Conservation (phyloP, 2,888 invertebrate genomes). For the Dioctria linearis region DNA sequence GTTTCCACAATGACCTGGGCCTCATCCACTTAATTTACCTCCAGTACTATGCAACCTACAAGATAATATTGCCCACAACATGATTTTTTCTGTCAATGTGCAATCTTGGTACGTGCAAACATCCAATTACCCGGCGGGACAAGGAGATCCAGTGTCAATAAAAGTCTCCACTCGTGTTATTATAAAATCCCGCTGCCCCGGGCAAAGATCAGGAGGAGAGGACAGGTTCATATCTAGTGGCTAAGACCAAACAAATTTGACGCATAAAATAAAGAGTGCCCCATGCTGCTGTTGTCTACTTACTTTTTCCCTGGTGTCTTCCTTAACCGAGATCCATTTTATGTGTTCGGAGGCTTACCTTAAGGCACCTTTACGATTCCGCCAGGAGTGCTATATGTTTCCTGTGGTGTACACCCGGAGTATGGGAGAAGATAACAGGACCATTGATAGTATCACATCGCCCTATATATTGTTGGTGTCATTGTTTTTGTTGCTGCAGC, state of each 20-base stretch:
- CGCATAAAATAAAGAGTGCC: slow-evolving; percentile 57
- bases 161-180: slow-evolving; percentile 55
- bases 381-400: slow-evolving; percentile 56
- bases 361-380: slow-evolving; percentile 60
- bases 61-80: slow-evolving; percentile 7
- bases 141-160: slow-evolving; percentile 51
- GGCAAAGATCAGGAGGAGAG: slow-evolving; percentile 20
- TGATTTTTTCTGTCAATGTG: slow-evolving; percentile 13
- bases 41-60: neutral
- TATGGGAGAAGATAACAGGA: neutral
- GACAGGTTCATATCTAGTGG: slow-evolving; percentile 57
- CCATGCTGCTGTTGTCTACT: slow-evolving; percentile 55
- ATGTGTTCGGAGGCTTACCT: slow-evolving; percentile 59
- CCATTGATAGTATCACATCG: slow-evolving; percentile 12
- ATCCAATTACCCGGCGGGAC: slow-evolving; percentile 54
- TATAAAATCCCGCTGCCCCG: slow-evolving; percentile 48
- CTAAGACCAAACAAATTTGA: slow-evolving; percentile 57
- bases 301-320: slow-evolving; percentile 55
- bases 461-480: slow-evolving; percentile 23
- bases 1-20: neutral
- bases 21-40: slow-evolving; percentile 27
- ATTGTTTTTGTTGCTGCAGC: slow-evolving; percentile 32
- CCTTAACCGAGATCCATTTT: slow-evolving; percentile 60
- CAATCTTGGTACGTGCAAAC: slow-evolving; percentile 41
- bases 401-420: slow-evolving; percentile 25